Evolutionary conservation across 2,113 vertebrate genomes (phyloP).

Genomic region (Pelecanoides urinatrix): DNA sequence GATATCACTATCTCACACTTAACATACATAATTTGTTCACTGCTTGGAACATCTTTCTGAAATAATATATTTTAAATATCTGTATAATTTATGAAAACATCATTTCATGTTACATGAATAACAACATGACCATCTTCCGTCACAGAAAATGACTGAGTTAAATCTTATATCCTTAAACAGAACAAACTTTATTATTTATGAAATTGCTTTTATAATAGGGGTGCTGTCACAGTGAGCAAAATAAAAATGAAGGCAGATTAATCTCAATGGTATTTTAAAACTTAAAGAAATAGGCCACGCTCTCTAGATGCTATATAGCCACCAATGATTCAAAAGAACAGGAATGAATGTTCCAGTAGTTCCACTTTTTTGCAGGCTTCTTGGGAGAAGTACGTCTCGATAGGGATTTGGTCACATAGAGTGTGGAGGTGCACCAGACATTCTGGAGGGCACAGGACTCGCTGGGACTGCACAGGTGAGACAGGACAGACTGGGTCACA

Average conservation of each 20-base stretch:
- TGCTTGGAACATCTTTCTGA: not conserved
- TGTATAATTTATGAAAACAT: not conserved
- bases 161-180: not conserved
- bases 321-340: not conserved
- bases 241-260: not conserved
- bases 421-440: not conserved
- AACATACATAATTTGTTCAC: not conserved
- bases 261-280: not conserved
- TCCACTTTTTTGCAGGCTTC: not conserved
- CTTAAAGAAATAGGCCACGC: not conserved
- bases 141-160: not conserved
- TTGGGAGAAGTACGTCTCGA: not conserved
- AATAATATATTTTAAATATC: not conserved
- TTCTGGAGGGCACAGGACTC: not conserved
- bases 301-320: not conserved
- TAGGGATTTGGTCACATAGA: not conserved
- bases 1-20: not conserved
- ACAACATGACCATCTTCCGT: not conserved
- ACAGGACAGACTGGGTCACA: not conserved
- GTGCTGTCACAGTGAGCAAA: not conserved
- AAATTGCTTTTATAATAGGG: not conserved
- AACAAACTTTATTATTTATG: not conserved
- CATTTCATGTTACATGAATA: not conserved
- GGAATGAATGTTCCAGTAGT: not conserved
- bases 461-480: not conserved